phyloP scores from a whole-genome alignment of 2,888 invertebrate species.

The Andrena hattorfiana region DNA sequence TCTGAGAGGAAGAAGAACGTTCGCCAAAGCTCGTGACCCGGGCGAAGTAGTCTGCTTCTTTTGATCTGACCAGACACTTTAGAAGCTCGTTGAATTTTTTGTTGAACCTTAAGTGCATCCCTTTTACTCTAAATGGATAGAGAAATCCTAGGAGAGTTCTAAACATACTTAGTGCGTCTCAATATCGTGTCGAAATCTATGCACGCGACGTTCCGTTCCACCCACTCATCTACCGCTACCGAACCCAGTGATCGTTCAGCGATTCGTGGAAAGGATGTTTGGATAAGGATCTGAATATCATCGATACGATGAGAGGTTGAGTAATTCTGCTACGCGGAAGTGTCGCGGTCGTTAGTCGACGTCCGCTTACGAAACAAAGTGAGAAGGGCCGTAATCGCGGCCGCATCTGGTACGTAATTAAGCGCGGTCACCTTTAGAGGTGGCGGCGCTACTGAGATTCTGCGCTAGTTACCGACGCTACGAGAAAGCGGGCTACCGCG shows the following conservation, averaged over 20 bases:
- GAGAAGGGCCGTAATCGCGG: conserved; percentile 28
- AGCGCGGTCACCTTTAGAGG: conserved; percentile 36
- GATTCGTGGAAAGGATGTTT: background rate
- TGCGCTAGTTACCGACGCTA: conserved; percentile 14
- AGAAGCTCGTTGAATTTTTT: too few relatives aligned
- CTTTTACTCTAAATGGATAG: background rate
- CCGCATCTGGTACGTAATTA: conserved; percentile 46
- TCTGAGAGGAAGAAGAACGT: background rate
- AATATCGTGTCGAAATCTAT: background rate
- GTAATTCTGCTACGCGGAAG: conserved; percentile 7
- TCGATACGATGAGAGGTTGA: background rate
- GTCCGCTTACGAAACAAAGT: conserved; percentile 20
- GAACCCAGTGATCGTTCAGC: background rate
- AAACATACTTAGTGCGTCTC: background rate
- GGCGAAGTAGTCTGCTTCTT: background rate
- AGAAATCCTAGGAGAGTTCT: background rate
- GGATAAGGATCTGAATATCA: conserved; percentile 1
- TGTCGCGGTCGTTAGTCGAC: conserved; percentile 10
- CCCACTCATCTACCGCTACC: background rate
- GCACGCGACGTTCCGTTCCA: background rate
- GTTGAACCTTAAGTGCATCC: too few relatives aligned
- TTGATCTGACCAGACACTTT: background rate
- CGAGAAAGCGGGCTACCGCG: conserved; percentile 13
- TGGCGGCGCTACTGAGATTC: conserved; percentile 19
- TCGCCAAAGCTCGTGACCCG: background rate